phyloP scores from a whole-genome alignment of 2,113 vertebrate species.

The Poeciliopsis prolifica region DNA sequence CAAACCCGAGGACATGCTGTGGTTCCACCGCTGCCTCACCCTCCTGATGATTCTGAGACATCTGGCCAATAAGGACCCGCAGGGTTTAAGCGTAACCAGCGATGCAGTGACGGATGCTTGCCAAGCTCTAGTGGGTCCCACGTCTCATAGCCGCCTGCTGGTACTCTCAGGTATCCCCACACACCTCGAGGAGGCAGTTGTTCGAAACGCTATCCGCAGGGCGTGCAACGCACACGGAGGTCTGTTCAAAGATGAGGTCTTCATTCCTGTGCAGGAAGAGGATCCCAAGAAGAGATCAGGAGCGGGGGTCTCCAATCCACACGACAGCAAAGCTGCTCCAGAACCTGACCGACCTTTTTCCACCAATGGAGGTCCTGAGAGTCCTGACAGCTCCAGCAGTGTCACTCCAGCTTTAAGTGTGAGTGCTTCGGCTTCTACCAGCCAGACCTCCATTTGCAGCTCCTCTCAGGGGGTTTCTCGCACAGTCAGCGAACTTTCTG shows the following conservation, averaged over 20 bases:
- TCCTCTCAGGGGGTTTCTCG: constrained; percentile 90
- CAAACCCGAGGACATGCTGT: constrained; percentile 97
- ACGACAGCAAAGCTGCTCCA: constrained; percentile 74
- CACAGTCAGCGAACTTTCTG: constrained; percentile 88
- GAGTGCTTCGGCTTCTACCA: constrained; percentile 91
- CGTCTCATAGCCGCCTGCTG: constrained; percentile 91
- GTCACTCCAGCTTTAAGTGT: constrained; percentile 90
- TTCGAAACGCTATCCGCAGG: constrained; percentile 91
- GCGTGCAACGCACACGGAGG: constrained; percentile 95
- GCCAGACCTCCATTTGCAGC: constrained; percentile 94
- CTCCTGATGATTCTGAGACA: constrained; percentile 96
- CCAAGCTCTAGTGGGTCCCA: constrained; percentile 92
- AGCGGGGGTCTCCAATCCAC: constrained; percentile 69
- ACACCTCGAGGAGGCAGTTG: constrained; percentile 90
- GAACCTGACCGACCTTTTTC: constrained; percentile 81
- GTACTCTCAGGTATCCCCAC: constrained; percentile 97
- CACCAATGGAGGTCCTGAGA: constrained; percentile 82
- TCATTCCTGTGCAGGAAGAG: constrained; percentile 93
- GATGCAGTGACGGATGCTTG: constrained; percentile 93
- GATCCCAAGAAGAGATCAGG: constrained; percentile 89
- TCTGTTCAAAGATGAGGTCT: constrained; percentile 96
- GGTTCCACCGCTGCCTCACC: constrained; percentile 97
- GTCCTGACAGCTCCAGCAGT: constrained; percentile 92
- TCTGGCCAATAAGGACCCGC: constrained; percentile 91
- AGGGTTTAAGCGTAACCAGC: constrained; percentile 91